These are phyloP conservation scores for Haemorhous mexicanus DNA, from an alignment of 2,113 vertebrate species.

Conservation along the genomic window DNA sequence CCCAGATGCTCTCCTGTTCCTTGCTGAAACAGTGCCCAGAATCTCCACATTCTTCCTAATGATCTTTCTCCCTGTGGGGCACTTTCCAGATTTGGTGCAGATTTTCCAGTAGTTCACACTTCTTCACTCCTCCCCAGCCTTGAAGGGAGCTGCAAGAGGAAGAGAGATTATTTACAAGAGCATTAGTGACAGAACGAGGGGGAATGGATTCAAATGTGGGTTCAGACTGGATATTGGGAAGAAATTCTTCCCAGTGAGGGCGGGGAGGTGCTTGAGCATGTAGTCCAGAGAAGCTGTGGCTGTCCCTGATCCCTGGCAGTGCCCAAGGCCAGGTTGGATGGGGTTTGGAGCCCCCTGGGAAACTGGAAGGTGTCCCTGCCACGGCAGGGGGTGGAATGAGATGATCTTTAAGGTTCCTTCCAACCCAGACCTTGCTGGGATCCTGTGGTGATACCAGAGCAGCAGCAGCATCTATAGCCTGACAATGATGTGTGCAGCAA, in stretches of 20 bases:
- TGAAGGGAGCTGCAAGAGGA: not conserved
- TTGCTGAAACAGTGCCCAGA: not conserved
- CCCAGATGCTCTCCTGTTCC: not conserved
- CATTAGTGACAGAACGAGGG: not conserved
- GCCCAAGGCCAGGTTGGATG: rapidly evolving
- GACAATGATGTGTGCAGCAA: not conserved
- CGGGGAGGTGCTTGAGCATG: not conserved
- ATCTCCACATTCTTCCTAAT: not conserved
- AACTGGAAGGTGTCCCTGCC: not conserved
- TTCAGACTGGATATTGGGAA: not conserved
- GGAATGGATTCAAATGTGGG: not conserved
- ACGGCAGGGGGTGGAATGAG: not conserved
- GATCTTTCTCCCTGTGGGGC: not conserved
- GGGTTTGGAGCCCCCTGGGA: not conserved
- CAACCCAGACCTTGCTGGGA: not conserved
- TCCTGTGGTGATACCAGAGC: not conserved
- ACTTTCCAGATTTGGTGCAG: not conserved
- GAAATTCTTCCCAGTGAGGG: not conserved
- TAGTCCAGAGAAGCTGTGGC: not conserved
- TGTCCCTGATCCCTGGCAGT: not conserved
- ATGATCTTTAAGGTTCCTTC: not conserved
- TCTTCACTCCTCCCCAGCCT: not conserved
- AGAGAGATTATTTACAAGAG: not conserved
- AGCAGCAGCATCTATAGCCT: not conserved
- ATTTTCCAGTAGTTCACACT: not conserved